Conservation (phyloP, 2,113 vertebrate genomes). For the Toxostoma redivivum region DNA sequence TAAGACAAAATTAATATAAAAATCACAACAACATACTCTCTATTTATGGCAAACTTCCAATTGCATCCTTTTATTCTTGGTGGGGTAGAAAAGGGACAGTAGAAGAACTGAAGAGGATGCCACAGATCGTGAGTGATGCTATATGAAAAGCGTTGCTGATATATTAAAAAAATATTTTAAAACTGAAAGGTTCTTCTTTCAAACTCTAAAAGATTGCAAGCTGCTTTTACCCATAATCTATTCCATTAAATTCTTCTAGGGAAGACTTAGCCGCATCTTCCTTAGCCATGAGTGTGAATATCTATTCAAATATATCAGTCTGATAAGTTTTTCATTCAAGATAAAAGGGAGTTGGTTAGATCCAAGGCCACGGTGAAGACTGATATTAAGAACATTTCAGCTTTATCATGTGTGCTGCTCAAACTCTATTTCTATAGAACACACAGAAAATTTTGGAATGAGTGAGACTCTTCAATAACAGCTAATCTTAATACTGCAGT, state of each 20-base stretch:
- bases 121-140: not conserved
- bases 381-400: not conserved
- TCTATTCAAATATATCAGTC: not conserved
- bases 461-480: not conserved
- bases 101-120: not conserved
- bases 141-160: not conserved
- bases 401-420: not conserved
- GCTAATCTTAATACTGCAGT: not conserved
- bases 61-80: not conserved
- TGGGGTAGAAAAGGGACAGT: rapidly evolving
- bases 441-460: not conserved
- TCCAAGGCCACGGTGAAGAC: not conserved
- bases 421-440: not conserved
- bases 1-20: not conserved
- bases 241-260: not conserved
- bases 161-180: not conserved
- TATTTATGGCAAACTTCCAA: not conserved
- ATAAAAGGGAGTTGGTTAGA: not conserved
- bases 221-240: not conserved
- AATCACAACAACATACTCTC: not conserved
- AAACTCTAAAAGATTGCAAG: not conserved
- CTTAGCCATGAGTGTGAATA: not conserved
- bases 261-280: not conserved
- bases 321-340: not conserved
- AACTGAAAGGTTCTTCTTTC: not conserved